Conservation (phyloP, 2,797 vertebrate genomes). For the Sylvilagus floridanus region DNA sequence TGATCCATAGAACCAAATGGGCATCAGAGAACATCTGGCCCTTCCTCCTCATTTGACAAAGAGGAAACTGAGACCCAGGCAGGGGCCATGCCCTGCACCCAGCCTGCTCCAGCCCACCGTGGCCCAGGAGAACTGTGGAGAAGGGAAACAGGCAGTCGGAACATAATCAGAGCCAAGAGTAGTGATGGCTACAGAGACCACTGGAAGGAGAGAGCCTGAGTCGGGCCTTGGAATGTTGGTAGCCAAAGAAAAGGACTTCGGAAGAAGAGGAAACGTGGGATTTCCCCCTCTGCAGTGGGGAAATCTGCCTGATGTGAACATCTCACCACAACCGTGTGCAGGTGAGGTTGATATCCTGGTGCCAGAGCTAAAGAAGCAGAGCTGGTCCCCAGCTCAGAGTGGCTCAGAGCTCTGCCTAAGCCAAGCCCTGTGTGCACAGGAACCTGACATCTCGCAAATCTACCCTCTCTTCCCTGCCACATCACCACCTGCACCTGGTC, state of each 20-base stretch:
- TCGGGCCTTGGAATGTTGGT: background rate
- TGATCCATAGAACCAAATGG: background rate
- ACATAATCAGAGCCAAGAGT: background rate
- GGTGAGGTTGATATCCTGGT: no score
- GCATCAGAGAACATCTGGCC: background rate
- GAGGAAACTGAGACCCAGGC: accelerated
- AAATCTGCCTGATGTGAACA: background rate
- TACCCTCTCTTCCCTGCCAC: background rate
- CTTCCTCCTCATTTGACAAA: background rate
- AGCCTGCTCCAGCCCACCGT: background rate
- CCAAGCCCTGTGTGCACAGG: background rate
- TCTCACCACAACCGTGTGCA: background rate
- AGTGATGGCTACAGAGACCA: background rate
- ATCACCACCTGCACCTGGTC: background rate
- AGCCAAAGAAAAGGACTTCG: background rate
- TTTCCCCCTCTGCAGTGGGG: background rate
- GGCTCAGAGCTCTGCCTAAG: background rate
- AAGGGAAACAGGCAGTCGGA: background rate
- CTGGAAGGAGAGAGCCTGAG: background rate
- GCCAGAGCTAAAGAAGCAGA: background rate
- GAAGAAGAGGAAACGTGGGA: background rate
- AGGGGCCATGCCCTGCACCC: accelerated
- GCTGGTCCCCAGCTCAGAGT: background rate
- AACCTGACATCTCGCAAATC: no score
- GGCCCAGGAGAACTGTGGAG: background rate